A percentile compares a stretch with the other conserved stretches of the same genome.
phyloP scores from a whole-genome alignment of 1,140 invertebrate species.

The Drosophila ironensis region DNA sequence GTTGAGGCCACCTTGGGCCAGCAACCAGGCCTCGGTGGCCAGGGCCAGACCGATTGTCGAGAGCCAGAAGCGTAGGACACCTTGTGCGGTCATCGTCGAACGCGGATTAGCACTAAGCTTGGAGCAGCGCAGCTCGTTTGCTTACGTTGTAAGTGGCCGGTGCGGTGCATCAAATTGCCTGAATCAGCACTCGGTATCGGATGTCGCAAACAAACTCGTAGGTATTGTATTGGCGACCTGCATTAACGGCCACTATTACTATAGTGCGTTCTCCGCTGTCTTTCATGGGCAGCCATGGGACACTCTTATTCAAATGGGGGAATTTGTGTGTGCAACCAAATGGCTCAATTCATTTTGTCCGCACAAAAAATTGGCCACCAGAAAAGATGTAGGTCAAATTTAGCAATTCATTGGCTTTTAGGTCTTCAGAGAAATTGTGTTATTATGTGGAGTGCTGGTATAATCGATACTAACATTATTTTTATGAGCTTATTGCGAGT shows the following conservation, averaged over 20 bases:
- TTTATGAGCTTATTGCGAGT: too few relatives aligned
- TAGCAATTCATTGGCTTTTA: background rate
- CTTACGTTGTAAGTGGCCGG: slow-evolving; percentile 22
- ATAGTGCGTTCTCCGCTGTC: background rate
- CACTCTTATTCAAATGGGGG: background rate
- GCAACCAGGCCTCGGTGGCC: slow-evolving; percentile 24
- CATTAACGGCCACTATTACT: slow-evolving; percentile 21
- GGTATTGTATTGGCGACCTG: slow-evolving; percentile 43
- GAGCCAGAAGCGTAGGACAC: background rate
- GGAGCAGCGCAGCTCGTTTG: slow-evolving; percentile 1
- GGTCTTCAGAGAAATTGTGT: background rate
- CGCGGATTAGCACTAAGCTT: slow-evolving; percentile 27
- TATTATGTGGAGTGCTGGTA: too few relatives aligned
- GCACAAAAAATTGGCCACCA: background rate
- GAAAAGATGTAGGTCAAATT: background rate
- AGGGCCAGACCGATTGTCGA: background rate
- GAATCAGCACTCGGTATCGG: slow-evolving; percentile 39
- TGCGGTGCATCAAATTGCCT: slow-evolving; percentile 25
- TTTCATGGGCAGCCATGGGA: background rate
- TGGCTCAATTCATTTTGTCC: background rate
- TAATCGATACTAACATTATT: too few relatives aligned
- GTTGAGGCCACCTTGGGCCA: slow-evolving; percentile 56
- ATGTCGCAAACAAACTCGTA: slow-evolving; percentile 17
- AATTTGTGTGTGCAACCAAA: background rate
- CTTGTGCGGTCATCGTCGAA: slow-evolving; percentile 39